Evolutionary conservation across 2,888 invertebrate species (phyloP), one percentile per base, ranked within the genome.

Genomic region (Scaptomyza reducta): DNA sequence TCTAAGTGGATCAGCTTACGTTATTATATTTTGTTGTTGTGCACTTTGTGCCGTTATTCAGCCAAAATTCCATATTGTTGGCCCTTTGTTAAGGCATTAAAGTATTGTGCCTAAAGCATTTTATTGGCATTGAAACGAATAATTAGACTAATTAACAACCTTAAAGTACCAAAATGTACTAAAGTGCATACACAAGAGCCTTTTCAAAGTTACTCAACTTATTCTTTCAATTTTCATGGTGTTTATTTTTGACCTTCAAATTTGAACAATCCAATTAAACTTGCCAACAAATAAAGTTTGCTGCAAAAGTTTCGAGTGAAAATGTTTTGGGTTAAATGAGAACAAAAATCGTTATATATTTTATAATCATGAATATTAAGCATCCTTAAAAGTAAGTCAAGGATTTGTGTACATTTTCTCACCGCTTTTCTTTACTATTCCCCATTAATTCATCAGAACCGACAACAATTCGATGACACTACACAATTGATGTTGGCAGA

Each of bases 1-100:
- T 69, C 75, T 78, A 70, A 77, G 82, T 84, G 71, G 69, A 80
- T 80, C 68, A 65, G 70, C 64, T 77, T 66, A 59, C 22, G n/a
- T 59, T 40, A 63, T 50, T 77, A 47, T 55, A 42, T 62, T 60
- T 46, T 50, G 54, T 18, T 22, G 1, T 22, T 22, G n/a, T 50
- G n/a, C n/a, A n/a, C n/a, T n/a, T n/a, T 46, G 46, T 47, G 18
- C 6, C 11, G n/a, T 27, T 53, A 27, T 46, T 46, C 18, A 22
- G 14, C 47, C 4, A n/a, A 11, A 46, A 54, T 31, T 11, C n/a
- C 22, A 31, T 50, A 25, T 50, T 35, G 14, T 35, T 35, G 3
- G 14, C 13, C 11, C 5, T 25, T 11, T 35, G n/a, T 35, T 22
- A 7, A 11, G 11, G 13, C n/a, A 10, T 49, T 29, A 10, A 31